Evolutionary conservation across 2,888 invertebrate species (phyloP), one percentile per base, ranked within the genome.

Genomic region (Drosophila acutilabella): DNA sequence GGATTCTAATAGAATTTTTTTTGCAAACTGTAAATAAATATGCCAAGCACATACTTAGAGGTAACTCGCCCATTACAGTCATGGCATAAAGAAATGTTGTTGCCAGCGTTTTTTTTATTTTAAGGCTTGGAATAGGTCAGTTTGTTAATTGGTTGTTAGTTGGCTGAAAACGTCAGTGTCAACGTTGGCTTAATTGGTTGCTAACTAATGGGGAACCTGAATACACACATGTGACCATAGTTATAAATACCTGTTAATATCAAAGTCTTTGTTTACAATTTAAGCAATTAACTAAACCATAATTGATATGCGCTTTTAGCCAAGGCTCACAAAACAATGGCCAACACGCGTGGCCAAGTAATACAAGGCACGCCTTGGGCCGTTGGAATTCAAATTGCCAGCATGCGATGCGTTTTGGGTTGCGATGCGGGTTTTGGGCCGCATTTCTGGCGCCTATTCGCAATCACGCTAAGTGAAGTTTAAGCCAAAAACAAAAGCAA

Each of bases 391-490:
- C 8, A 36, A 13, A 36, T 62, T 40, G 45, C 58, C 66, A 59
- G 64, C 73, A 60, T 69, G 57, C 65, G 54, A 83, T 71, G 53
- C 81, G 50, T 44, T 61, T 52, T 57, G 1, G 26, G n/a, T 59
- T 65, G 56, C 64, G 54, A 69, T 78, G 61, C 71, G 38, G 51
- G 50, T 26, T 40, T 58, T 68, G 30, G 54, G 50, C 44, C 33
- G 48, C 13, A 13, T 50, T 64, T 62, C 60, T 57, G 50, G 41
- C 58, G 64, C 30, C 59, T 64, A 72, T 74, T 64, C 71, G 80
- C 74, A 83, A 86, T 89, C 77, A 86, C 78, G 90, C 82, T 86
- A 81, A 90, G 80, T 88, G 74, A 88, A 74, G 78, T 73, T 81
- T 82, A 13, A 13, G 36, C 36, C 36, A 36, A 13, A 36, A 4